Evolutionary conservation across 2,888 invertebrate species (phyloP), one percentile per base, ranked within the genome.

Genomic region (Lithophane semibrunnea): DNA sequence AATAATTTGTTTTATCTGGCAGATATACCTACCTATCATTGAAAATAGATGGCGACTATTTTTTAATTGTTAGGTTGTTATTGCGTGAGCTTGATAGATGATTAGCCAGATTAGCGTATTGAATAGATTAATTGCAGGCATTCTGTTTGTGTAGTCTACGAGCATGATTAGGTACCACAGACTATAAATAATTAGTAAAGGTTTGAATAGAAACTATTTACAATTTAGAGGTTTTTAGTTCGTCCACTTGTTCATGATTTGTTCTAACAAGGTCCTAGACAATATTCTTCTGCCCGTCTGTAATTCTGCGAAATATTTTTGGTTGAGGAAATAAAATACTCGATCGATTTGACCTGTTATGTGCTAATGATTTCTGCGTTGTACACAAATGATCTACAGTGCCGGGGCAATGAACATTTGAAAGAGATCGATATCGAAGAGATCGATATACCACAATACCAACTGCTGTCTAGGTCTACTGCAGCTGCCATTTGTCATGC

Each of bases 1-100:
- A 61, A 68, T 84, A 66, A n/a, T 56, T n/a, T 56, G 63, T 54
- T 47, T 77, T 60, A 84, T 74, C 47, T 52, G 13, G 21, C 52
- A 69, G 37, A 49, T 16, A 16, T 73, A 21, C 37, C 60, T 58
- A 64, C 42, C 18, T 61, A 29, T 13, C 2, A 16, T 21, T 29
- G 63, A 47, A 58, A 29, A 52, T 71, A 58, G 24, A 66, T 61
- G 44, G 29, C 18, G 54, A 5, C 29, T 37, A 16, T 60, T n/a
- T n/a, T 70, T 18, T 29, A 44, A 66, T 74, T 68, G 47, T 44
- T 56, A 52, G 12, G 12, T 69, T 61, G 18, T 47, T 29, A 56
- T 47, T 77, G 47, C 72, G 37, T n/a, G 37, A 47, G 52, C 21
- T 72, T 47, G 54, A 44, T 79, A 79, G 16, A 54, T 24, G n/a